A percentile compares a stretch with the other conserved stretches of the same genome.
Conservation (phyloP, 2,113 vertebrate genomes). For the Gavialis gangeticus region DNA sequence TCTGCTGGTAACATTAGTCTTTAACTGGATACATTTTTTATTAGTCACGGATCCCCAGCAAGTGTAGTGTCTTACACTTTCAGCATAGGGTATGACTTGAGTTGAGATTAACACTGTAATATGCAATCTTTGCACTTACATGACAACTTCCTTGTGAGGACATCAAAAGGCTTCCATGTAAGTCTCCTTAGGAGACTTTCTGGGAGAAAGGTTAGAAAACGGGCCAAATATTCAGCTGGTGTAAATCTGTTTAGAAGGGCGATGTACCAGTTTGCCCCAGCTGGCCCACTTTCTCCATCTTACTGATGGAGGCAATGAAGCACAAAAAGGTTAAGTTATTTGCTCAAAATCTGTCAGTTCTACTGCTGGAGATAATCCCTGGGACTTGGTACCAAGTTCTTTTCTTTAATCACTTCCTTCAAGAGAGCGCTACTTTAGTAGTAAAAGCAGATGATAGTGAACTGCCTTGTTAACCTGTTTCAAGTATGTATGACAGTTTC, state of each 20-base stretch:
- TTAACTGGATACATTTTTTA: fast-evolving
- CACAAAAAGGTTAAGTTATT: background rate
- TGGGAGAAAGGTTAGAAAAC: background rate
- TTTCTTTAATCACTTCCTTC: conserved; percentile 63
- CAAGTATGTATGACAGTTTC: conserved; percentile 72
- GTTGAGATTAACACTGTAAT: background rate
- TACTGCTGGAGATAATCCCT: background rate
- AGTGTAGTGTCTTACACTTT: background rate
- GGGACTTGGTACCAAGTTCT: conserved; percentile 11
- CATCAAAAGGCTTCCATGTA: fast-evolving
- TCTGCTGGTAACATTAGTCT: fast-evolving
- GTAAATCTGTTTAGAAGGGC: background rate
- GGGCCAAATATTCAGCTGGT: fast-evolving
- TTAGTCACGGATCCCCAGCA: background rate
- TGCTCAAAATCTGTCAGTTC: background rate
- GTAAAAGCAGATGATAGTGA: conserved; percentile 68
- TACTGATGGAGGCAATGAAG: background rate
- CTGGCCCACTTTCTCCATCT: background rate
- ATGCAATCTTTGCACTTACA: background rate
- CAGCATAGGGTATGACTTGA: background rate
- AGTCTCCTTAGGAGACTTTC: background rate
- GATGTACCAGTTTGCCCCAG: background rate
- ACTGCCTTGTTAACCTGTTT: conserved; percentile 75
- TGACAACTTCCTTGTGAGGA: fast-evolving
- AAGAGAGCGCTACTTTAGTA: conserved; percentile 61